A percentile compares a stretch with the other conserved stretches of the same genome.
phyloP scores from a whole-genome alignment of 2,113 vertebrate genomes.

The Phainopepla nitens region DNA sequence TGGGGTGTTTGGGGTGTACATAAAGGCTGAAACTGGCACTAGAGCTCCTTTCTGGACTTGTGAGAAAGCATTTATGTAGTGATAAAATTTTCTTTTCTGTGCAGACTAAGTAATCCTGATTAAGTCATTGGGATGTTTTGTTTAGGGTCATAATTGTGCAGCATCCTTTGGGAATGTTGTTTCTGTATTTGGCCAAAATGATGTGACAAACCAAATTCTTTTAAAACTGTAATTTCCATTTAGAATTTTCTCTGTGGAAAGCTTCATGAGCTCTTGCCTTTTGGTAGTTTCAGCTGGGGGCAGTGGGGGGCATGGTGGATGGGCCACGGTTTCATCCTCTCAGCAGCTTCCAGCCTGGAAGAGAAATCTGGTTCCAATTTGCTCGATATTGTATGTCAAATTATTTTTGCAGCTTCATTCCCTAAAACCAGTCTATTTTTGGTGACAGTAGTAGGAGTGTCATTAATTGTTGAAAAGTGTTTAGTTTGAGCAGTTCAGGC shows the following conservation, averaged over 20 bases:
- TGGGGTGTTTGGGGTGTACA: accelerated
- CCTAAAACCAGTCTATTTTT: neutral
- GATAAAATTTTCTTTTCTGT: neutral
- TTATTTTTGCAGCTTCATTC: neutral
- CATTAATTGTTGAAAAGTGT: neutral
- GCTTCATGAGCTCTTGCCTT: neutral
- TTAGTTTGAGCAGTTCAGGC: neutral
- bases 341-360: neutral
- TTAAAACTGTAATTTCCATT: neutral
- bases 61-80: neutral
- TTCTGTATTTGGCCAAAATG: neutral
- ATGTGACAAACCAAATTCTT: neutral
- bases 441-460: neutral
- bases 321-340: neutral
- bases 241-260: neutral
- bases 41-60: neutral
- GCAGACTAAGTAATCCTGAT: neutral
- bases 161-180: neutral
- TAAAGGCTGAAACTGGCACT: neutral
- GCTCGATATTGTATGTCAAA: neutral
- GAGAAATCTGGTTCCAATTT: neutral
- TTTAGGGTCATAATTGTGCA: neutral
- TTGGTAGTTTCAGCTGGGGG: neutral
- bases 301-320: too few species aligned
- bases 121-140: neutral